Percentiles rank a stretch among this genome's conserved stretches.
Evolutionary conservation across 2,888 invertebrate genomes (phyloP).

Genomic region (Ophion slaviceki): DNA sequence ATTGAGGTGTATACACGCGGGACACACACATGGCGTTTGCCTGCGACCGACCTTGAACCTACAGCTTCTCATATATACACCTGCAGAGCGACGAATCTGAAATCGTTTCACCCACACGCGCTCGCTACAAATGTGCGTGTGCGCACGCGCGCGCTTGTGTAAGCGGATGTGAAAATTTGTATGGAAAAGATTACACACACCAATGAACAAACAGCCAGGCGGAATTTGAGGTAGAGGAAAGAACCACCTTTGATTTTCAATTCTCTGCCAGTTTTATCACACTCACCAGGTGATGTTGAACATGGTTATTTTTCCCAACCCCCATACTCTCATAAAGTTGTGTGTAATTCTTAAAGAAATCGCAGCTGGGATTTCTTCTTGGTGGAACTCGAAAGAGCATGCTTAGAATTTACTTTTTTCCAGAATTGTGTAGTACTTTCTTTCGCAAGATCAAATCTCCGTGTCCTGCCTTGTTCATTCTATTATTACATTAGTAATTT

Average conservation of each 20-base stretch:
- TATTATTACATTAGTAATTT: too few relatives aligned
- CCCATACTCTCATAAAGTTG: neutral
- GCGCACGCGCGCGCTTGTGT: neutral
- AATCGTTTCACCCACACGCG: conserved; percentile 6
- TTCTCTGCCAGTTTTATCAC: neutral
- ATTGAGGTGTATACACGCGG: neutral
- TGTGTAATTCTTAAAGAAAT: neutral
- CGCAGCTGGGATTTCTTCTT: neutral
- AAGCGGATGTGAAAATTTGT: neutral
- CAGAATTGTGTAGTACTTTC: neutral
- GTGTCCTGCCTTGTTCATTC: too few relatives aligned
- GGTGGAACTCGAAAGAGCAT: neutral
- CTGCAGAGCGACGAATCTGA: neutral
- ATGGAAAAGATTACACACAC: neutral
- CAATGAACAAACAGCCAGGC: neutral
- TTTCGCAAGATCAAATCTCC: neutral
- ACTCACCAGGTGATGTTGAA: neutral
- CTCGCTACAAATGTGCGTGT: neutral
- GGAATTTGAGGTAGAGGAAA: neutral
- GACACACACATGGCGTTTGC: neutral
- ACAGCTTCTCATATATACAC: neutral
- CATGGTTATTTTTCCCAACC: neutral
- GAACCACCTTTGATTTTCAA: neutral
- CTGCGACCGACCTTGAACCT: conserved; percentile 54
- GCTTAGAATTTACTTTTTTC: neutral